Conservation (phyloP, 2,888 invertebrate species). For the Piscicola geometra region DNA sequence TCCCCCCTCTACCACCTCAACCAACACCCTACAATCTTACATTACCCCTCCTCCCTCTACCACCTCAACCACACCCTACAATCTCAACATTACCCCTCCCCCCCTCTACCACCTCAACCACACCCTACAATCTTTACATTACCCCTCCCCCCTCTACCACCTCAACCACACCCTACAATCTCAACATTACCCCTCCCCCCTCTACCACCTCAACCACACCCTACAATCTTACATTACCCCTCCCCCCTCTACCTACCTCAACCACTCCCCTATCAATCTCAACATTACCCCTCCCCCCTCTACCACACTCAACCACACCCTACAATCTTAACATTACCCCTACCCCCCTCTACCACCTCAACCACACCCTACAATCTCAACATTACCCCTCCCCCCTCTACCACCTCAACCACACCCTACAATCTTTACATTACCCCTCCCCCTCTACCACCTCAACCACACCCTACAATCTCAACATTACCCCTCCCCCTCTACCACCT, state of each 20-base stretch:
- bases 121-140: too few species aligned
- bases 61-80: neutral
- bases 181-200: conserved; percentile 73
- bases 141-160: conserved; percentile 19
- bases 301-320: neutral
- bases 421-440: too few species aligned
- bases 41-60: neutral
- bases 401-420: too few species aligned
- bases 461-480: neutral
- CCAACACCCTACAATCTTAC: too few species aligned
- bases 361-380: conserved; percentile 57
- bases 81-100: too few species aligned
- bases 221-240: too few species aligned
- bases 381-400: conserved; percentile 68
- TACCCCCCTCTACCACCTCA: conserved; percentile 25
- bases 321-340: too few species aligned
- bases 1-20: conserved; percentile 57
- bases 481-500: neutral
- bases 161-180: conserved; percentile 39
- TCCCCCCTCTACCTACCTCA: neutral
- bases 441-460: neutral
- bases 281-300: neutral
- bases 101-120: neutral
- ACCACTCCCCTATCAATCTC: neutral
- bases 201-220: too few species aligned